Base-by-base conservation (phyloP, 2,888 invertebrate genomes). In the Aleiodes leptofemur region DNA sequence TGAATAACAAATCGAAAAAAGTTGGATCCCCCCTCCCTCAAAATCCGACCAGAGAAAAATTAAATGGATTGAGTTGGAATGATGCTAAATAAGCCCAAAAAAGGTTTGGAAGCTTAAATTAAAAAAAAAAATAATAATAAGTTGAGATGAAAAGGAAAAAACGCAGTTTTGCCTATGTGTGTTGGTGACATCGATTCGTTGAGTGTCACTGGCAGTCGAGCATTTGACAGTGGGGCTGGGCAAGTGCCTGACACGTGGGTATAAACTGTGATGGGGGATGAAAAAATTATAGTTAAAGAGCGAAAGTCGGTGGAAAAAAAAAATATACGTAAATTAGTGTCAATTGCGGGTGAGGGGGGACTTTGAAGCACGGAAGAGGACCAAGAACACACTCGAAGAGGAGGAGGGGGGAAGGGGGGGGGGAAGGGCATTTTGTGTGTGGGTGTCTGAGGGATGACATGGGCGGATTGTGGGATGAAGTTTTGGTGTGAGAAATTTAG, bases 291-390 rank as follows among this genome's bases (percentile, higher is more conserved):
- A 53, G 7, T 7, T 4, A 53, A 53, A 53, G 16, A 16, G 53
- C 4, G 13, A 2, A 61, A 61, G 34, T 38, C 38, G 14, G 11
- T 11, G n/a, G 11, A 61, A 31, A 59, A 80, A 85, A 84, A 86
- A 86, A 86, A 83, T 85, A 34, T 84, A 85, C 84, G 86, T 85
- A 85, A 88, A 88, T 87, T 86, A 86, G 84, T 84, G 86, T 84
- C 86, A 83, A 86, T 87, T 84, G 86, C 83, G 85, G 9, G 82
- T 78, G 34, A 43, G 61, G 29, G 48, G 51, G 51, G 51, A 16
- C 3, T 53, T 53, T 68, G 31, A 31, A 31, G 66, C 51, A 48
- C 69, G 64, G 56, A 69, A 8, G n/a, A 38, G 64, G 72, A 29
- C 34, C 50, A 69, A 38, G 51, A 29, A 34, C 34, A 34, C 34